Conservation (phyloP, 2,888 invertebrate genomes). For the Chrysina gloriosa region DNA sequence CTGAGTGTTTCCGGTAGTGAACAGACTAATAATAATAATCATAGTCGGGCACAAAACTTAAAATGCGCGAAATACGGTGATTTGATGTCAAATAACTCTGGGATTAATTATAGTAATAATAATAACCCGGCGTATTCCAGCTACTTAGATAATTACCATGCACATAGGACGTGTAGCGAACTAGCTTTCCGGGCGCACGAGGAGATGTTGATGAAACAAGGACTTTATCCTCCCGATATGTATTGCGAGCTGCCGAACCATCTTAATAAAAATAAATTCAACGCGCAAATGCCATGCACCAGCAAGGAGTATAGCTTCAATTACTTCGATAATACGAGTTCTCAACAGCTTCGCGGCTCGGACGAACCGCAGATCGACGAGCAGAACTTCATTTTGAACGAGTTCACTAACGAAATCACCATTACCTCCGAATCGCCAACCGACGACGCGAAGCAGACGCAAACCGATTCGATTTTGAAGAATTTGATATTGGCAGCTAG, state of each 20-base stretch:
- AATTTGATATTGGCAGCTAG: constrained; percentile 24
- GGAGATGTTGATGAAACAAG: constrained; percentile 22
- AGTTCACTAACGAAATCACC: constrained; percentile 38
- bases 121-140: neutral
- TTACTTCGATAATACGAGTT: constrained; percentile 6
- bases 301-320: constrained; percentile 32
- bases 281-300: constrained; percentile 32
- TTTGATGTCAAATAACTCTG: constrained; percentile 3
- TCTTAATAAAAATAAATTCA: constrained; percentile 4
- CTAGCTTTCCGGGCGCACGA: constrained; percentile 35
- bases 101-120: constrained; percentile 7
- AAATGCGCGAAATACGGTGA: constrained; percentile 31
- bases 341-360: neutral
- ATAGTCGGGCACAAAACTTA: constrained; percentile 27
- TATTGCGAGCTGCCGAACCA: constrained; percentile 16
- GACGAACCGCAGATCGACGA: constrained; percentile 28
- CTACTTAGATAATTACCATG: constrained; percentile 1
- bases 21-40: constrained; percentile 7
- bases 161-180: constrained; percentile 36
- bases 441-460: constrained; percentile 6
- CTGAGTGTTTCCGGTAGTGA: constrained; percentile 18
- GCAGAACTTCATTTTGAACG: constrained; percentile 34
- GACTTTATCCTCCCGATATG: constrained; percentile 35
- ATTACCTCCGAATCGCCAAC: constrained; percentile 3
- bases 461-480: constrained; percentile 15